Base-by-base conservation (phyloP, 2,113 vertebrate genomes). In the Octodon degus region DNA sequence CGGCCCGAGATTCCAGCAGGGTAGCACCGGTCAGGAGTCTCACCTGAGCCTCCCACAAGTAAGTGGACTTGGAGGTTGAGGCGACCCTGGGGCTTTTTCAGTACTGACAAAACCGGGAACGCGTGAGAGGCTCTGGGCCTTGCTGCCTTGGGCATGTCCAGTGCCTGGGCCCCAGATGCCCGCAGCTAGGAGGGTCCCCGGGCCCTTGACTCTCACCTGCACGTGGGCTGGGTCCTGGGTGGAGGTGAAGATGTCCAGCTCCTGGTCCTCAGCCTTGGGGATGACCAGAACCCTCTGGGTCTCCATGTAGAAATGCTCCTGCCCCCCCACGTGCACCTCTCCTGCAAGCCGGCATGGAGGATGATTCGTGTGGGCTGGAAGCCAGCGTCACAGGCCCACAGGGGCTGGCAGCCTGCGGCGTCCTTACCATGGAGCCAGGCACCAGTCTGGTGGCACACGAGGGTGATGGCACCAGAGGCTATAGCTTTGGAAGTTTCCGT, bases 281-380 rank as follows among this genome's bases (percentile, higher is more conserved):
- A 99, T 97, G 6, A 99, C 99, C 96, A 99, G 97, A 93, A 99
- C 98, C 97, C 98, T 98, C 79, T 99, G 99, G n/a, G 99, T 99
- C 98, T 99, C 99, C 99, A 99, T 98, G 97, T 99, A 99, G 98
- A 99, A 99, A 95, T 99, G 98, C 80, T 99, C 99, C 96, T 99
- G 99, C 37, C 99, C 99, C 40, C 99, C 99, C 5, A 99, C 50
- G 0, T 97, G 98, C 58, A 99, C 94, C 96, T 98, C 97, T 82
- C 99, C 99, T 99, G 93, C 53, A 90, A 0, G 0, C 20, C 34
- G 95, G 89, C 53, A 94, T 1, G 37, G 81, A 70, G 72, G 92
- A 96, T 16, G 47, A 12, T 60, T 32, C 58, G 12, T 9, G 4
- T 34, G 40, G 5, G 47, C 32, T 40, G 68, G 47, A 82, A 58